Conservation (phyloP, 2,888 invertebrate genomes). For the Gibbula magus region DNA sequence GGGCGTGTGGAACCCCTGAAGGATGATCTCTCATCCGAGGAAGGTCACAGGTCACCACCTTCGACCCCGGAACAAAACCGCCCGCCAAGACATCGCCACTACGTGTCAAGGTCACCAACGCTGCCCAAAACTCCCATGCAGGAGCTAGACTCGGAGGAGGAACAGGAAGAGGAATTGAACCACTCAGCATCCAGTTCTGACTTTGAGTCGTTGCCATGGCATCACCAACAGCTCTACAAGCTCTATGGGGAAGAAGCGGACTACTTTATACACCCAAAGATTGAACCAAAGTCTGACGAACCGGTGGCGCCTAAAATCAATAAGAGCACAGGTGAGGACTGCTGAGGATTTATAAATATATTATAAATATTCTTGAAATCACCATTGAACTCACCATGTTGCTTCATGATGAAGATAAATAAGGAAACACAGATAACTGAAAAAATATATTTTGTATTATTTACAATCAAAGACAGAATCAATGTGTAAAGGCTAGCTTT, state of each 20-base stretch:
- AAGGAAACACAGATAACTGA: too few relatives aligned
- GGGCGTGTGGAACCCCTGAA: slow-evolving; percentile 21
- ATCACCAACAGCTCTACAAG: slow-evolving; percentile 65
- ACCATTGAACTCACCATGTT: too few relatives aligned
- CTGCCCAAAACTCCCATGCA: slow-evolving; percentile 26
- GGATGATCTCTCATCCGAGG: slow-evolving; percentile 22
- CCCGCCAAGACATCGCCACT: not conserved
- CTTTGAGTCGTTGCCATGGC: slow-evolving; percentile 46
- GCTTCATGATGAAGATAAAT: too few relatives aligned
- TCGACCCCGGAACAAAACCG: slow-evolving; percentile 30
- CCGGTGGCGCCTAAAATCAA: slow-evolving; percentile 47
- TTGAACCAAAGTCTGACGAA: slow-evolving; percentile 51
- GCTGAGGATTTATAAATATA: not conserved
- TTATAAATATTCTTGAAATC: too few relatives aligned
- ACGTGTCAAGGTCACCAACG: not conserved
- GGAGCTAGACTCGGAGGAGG: slow-evolving; percentile 30
- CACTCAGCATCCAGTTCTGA: not conserved
- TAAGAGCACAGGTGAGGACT: slow-evolving; percentile 38
- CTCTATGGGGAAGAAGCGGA: slow-evolving; percentile 68
- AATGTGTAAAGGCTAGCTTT: too few relatives aligned
- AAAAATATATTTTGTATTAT: too few relatives aligned
- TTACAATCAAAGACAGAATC: too few relatives aligned
- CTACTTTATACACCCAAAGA: slow-evolving; percentile 68
- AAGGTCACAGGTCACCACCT: not conserved
- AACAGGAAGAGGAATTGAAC: slow-evolving; percentile 7